Evolutionary conservation across 2,113 vertebrate species (phyloP), one percentile per base, ranked within the genome.

Genomic region (Theropithecus gelada): DNA sequence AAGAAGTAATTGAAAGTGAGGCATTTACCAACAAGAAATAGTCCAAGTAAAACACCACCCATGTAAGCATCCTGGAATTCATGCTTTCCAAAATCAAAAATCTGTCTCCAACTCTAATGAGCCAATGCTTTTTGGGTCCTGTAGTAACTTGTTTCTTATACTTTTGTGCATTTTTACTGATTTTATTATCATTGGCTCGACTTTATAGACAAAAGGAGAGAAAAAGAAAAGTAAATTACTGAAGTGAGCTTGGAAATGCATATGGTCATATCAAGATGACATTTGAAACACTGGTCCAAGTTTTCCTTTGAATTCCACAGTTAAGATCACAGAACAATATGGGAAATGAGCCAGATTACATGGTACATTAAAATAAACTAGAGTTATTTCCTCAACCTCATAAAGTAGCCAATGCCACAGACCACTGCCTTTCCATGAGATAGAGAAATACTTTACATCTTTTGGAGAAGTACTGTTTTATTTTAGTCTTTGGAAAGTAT

Each of bases 281-380:
- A 84, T 90, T 91, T 84, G 79, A 90, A 85, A 84, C 55, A 64
- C 78, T 25, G 61, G 52, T n/a, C 88, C 85, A 78, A 35, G 45
- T 91, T 97, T 88, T 70, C 73, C 73, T 97, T 97, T 94, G 88
- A 97, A 75, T 87, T 82, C 70, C 52, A 45, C 43, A 88, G 97
- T 97, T 95, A 86, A 96, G 88, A 90, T 97, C 96, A 70, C 85
- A 94, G 97, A 97, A 96, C 95, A 97, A 72, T 96, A 79, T 50
- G 97, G 97, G 97, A 95, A 97, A 91, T 82, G 95, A 88, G 93
- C 97, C 97, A 96, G 84, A 95, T 97, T 96, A 96, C 96, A 98
- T 0, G 93, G 97, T 89, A 80, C 88, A 50, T 96, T 96, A 96
- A 88, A 92, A 93, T n/a, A 96, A 96, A 96, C 64, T 3, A 22